Evolutionary conservation across 2,113 vertebrate species (phyloP), one percentile per base, ranked within the genome.

Genomic region (Paramormyrops kingsleyae): DNA sequence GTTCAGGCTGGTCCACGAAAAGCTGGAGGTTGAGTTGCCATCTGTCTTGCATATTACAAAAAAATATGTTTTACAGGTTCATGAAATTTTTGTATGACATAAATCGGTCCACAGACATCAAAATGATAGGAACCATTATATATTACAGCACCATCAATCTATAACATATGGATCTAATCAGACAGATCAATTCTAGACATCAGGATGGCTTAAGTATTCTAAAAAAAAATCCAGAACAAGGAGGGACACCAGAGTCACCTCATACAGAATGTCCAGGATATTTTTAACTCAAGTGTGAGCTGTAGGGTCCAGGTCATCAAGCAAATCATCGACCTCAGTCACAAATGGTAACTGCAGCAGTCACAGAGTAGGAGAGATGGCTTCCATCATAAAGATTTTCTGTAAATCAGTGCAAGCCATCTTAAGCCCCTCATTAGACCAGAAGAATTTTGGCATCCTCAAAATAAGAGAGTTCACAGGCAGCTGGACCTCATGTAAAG

Each of bases 271-370:
- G 62, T 90, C 89, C 84, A 49, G 52, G 35, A 12, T 95, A 95
- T 95, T 94, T 95, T 94, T 93, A 93, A 94, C 66, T n/a, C 31
- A 5, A 42, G 39, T 47, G 80, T 47, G 15, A 84, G 39, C 83
- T 84, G 42, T 84, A n/a, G 49, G 52, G 39, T 19, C 21, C 5
- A 15, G 87, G 87, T 90, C 91, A 91, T 47, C 80, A 52, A 46
- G 91, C 92, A 92, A 94, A 93, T 90, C 92, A 87, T 91, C 91
- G 80, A 94, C 92, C 89, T 91, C 90, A 90, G 87, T 88, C 89
- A 92, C 92, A 93, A 94, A 94, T 91, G 74, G 35, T 8, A 80
- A 19, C 91, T 35, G 52, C 88, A 66, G 35, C 66, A 27, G 9
- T 87, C 84, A 91, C 80, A 19, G 10, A 10, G 88, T 24, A 17